Conservation (phyloP, 2,888 invertebrate species). For the Congeria kusceri region DNA sequence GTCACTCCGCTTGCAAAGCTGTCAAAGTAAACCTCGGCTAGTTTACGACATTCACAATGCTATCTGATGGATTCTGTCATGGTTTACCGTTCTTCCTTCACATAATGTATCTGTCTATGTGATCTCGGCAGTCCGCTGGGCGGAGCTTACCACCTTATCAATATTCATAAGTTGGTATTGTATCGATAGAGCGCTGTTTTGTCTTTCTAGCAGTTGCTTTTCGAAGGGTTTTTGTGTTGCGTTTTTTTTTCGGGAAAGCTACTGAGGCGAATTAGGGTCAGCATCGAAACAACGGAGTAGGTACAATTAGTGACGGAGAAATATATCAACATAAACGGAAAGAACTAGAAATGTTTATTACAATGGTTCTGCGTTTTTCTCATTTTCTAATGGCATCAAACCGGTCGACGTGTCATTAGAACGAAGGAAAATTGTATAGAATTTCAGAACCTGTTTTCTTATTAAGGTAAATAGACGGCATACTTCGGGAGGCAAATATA, state of each 20-base stretch:
- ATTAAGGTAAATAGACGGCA: conserved; percentile 66
- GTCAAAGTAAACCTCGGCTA: conserved; percentile 63
- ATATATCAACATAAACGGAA: conserved; percentile 67
- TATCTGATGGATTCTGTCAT: conserved; percentile 68
- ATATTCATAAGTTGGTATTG: conserved; percentile 45
- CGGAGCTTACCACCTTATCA: conserved; percentile 49
- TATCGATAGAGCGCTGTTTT: conserved; percentile 29
- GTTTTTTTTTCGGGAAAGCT: conserved; percentile 20
- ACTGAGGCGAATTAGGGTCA: conserved; percentile 14
- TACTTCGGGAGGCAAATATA: conserved; percentile 65
- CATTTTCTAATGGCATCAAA: conserved; percentile 54
- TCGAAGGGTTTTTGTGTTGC: conserved; percentile 15
- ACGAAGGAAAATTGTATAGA: conserved; percentile 53
- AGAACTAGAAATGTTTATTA: conserved; percentile 66
- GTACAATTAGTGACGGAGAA: conserved; percentile 58
- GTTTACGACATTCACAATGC: conserved; percentile 62
- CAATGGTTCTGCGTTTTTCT: conserved; percentile 62
- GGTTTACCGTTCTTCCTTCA: conserved; percentile 62
- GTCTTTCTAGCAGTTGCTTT: conserved; percentile 4
- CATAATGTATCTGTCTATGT: conserved; percentile 63
- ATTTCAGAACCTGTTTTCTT: conserved; percentile 60
- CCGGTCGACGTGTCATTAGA: conserved; percentile 54
- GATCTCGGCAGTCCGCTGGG: conserved; percentile 58
- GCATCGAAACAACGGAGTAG: conserved; percentile 34
- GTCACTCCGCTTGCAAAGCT: conserved; percentile 59